These are phyloP conservation scores for Apistogramma diplotaenia DNA, from an alignment of 2,113 vertebrate genomes.

Conservation along the genomic window DNA sequence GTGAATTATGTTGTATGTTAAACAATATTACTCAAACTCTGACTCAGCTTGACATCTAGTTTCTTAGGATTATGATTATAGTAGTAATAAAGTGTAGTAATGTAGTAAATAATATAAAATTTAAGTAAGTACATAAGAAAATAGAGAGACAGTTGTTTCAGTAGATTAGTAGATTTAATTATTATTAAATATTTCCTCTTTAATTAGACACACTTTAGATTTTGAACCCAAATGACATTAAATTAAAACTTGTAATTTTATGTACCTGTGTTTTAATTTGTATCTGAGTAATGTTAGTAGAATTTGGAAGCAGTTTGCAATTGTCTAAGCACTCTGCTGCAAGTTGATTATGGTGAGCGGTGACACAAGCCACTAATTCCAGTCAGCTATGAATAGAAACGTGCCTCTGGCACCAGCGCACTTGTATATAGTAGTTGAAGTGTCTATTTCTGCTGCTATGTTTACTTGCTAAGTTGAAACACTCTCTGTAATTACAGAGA, in stretches of 20 bases:
- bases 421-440: conserved; percentile 69
- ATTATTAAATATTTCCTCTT: background rate
- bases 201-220: background rate
- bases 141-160: too few species aligned
- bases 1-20: too few species aligned
- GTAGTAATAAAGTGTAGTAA: too few species aligned
- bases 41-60: too few species aligned
- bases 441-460: conserved; percentile 70
- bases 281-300: background rate
- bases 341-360: conserved; percentile 64
- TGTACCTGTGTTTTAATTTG: background rate
- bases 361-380: conserved; percentile 74
- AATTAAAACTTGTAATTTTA: background rate
- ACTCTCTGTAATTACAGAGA: conserved; percentile 70
- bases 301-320: conserved; percentile 8
- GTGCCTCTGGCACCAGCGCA: conserved; percentile 64
- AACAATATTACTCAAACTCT: too few species aligned
- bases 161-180: background rate
- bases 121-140: too few species aligned
- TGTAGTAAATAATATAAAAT: too few species aligned
- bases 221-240: background rate
- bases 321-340: conserved; percentile 22
- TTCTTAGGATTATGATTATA: too few species aligned
- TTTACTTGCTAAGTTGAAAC: conserved; percentile 70
- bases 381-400: conserved; percentile 75